Base-by-base conservation (phyloP, 2,797 vertebrate genomes). In the Fistularia tabacaria region DNA sequence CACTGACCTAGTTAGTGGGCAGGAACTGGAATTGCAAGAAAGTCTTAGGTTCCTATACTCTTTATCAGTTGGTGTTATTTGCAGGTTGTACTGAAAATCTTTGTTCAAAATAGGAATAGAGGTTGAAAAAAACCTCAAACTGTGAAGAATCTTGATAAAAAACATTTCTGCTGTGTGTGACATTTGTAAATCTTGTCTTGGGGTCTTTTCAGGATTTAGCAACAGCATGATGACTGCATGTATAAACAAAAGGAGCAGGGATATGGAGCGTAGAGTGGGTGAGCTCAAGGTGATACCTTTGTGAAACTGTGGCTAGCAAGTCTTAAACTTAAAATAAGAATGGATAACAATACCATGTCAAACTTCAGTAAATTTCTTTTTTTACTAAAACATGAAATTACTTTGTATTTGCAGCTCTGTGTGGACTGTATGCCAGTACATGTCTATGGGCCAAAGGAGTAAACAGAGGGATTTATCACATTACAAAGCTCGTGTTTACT, bases 41-140 rank as follows among this genome's bases (percentile, higher is more conserved):
- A 73, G 60, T 45, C 46, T 47, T 8, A 45, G 38, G 49, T 57
- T 59, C 73, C 54, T 62, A 54, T 62, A 46, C 60, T 56, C 74
- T 69, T 79, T 76, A 77, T 75, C 70, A 45, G 45, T 57, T 54
- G 57, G 48, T 58, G 51, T 63, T 62, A 77, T 59, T 85, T 88
- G 74, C 84, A 85, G 58, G 38, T 43, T 63, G 63, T 90, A 5
- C 25, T 25, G 5, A 25, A 25, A 25, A 25, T 80, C 39, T 58
- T 48, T 52, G 14, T 45, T 72, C 14, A 61, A 66, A 64, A 56
- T 39, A 44, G 55, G 52, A 67, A 45, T 49, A 8, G 10, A 62
- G 14, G 10, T 25, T 37, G 8, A 60, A 54, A 25, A 63, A 42
- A 47, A 43, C 15, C 9, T 54, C 53, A 59, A 7, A 36, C 58